phyloP scores from a whole-genome alignment of 2,888 invertebrate genomes.

The Macrophya annulata region DNA sequence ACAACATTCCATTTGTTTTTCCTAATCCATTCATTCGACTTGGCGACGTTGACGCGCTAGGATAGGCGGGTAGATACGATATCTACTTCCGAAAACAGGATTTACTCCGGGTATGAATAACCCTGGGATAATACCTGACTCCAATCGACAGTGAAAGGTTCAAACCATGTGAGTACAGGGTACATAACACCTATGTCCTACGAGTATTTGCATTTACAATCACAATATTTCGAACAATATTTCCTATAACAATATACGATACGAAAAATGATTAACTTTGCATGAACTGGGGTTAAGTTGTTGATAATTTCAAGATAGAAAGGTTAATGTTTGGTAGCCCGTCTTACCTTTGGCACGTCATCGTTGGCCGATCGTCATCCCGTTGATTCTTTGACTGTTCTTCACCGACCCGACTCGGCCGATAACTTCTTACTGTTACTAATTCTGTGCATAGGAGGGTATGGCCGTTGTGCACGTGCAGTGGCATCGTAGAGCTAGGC shows the following conservation, averaged over 20 bases:
- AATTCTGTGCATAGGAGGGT: constrained; percentile 53
- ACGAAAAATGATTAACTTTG: background rate
- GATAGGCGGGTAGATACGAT: background rate
- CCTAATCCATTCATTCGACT: constrained; percentile 18
- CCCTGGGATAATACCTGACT: background rate
- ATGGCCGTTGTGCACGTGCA: constrained; percentile 52
- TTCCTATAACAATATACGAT: background rate
- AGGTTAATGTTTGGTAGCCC: background rate
- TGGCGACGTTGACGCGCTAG: constrained; percentile 31
- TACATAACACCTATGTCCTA: background rate
- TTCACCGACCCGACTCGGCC: constrained; percentile 20
- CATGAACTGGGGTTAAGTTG: background rate
- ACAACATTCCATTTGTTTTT: constrained; percentile 23
- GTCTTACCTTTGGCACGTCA: constrained; percentile 9
- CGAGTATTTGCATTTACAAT: background rate
- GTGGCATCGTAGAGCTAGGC: constrained; percentile 48
- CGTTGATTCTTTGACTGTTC: constrained; percentile 22
- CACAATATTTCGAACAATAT: background rate
- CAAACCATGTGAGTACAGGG: background rate
- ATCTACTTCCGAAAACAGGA: background rate
- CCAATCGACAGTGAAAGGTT: background rate
- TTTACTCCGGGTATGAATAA: background rate
- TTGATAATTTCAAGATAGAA: background rate
- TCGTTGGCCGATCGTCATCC: constrained; percentile 4
- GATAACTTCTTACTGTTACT: constrained; percentile 45